Percentiles rank a stretch among this genome's conserved stretches.
phyloP scores from a whole-genome alignment of 1,140 invertebrate genomes.

The Lucilia sericata region DNA sequence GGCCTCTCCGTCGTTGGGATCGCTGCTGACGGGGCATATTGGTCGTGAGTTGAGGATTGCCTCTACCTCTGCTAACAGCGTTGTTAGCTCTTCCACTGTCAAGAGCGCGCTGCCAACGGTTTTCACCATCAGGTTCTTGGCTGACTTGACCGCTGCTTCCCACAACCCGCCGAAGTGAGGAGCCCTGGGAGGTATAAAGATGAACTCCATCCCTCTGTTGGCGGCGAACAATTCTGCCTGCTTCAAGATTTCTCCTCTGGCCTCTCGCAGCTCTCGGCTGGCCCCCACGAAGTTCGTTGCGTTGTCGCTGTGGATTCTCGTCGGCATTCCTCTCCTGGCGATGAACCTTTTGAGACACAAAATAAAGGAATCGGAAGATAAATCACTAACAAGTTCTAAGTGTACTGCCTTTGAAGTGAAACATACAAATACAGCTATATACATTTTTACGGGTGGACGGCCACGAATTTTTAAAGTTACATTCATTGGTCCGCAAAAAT shows the following conservation, averaged over 20 bases:
- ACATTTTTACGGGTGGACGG: constrained; percentile 38
- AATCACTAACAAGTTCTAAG: constrained; percentile 58
- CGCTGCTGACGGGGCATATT: constrained; percentile 35
- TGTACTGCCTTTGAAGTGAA: constrained; percentile 56
- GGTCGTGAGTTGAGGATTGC: constrained; percentile 52
- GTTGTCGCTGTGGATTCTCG: constrained; percentile 49
- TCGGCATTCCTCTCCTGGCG: constrained; percentile 52
- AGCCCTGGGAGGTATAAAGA: constrained; percentile 45
- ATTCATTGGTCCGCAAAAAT: constrained; percentile 47
- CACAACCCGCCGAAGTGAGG: constrained; percentile 55
- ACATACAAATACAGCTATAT: constrained; percentile 55
- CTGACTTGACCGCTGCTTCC: constrained; percentile 50
- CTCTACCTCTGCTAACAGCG: constrained; percentile 49
- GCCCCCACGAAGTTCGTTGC: constrained; percentile 51
- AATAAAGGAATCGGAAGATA: constrained; percentile 60
- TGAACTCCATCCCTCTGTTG: constrained; percentile 31
- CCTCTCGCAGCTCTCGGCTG: neutral
- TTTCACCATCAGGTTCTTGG: constrained; percentile 16
- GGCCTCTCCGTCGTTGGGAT: constrained; percentile 50
- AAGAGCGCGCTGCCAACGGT: neutral
- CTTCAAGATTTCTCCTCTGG: neutral
- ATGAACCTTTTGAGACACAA: constrained; percentile 59
- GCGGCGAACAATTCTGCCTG: neutral
- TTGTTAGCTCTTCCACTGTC: constrained; percentile 38
- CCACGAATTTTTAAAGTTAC: constrained; percentile 41